Evolutionary conservation across 2,888 invertebrate species (phyloP).

Genomic region (Malachius bipustulatus): DNA sequence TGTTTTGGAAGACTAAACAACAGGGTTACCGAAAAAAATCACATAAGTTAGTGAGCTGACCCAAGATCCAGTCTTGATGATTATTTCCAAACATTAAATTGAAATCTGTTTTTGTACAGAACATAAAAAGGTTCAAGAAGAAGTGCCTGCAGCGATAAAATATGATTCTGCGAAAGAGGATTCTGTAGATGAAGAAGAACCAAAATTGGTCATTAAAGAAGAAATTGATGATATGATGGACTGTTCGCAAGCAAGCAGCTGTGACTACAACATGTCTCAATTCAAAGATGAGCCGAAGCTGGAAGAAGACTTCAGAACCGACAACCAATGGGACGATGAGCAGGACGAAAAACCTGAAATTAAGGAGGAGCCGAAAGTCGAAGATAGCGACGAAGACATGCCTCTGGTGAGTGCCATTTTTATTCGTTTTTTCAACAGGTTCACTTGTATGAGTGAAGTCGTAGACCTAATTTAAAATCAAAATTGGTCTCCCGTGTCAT

Average conservation of each 20-base stretch:
- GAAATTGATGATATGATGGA: slow-evolving; percentile 34
- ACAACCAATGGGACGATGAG: no score
- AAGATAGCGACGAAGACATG: slow-evolving; percentile 56
- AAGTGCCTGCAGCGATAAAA: slow-evolving; percentile 19
- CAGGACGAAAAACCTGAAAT: slow-evolving; percentile 38
- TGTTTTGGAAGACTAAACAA: no score
- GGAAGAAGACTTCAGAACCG: slow-evolving; percentile 22
- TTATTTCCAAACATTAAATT: no score
- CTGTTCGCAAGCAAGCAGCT: slow-evolving; percentile 55
- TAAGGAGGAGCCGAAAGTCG: slow-evolving; percentile 31
- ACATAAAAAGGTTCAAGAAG: no score
- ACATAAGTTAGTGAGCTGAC: no score
- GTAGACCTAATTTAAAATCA: no score
- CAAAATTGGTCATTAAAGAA: slow-evolving; percentile 36
- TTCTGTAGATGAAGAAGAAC: slow-evolving; percentile 34
- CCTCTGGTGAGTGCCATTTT: slow-evolving; percentile 58
- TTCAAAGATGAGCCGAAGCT: slow-evolving; percentile 43
- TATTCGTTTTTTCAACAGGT: slow-evolving; percentile 5
- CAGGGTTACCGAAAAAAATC: no score
- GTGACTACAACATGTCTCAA: slow-evolving; percentile 59
- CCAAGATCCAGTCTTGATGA: no score
- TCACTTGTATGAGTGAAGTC: no score
- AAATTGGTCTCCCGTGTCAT: no score
- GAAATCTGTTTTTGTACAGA: no score
- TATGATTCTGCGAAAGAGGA: slow-evolving; percentile 26